Evolutionary conservation across 2,888 invertebrate species (phyloP), one percentile per base, ranked within the genome.

Genomic region (Cryptocephalus primarius): DNA sequence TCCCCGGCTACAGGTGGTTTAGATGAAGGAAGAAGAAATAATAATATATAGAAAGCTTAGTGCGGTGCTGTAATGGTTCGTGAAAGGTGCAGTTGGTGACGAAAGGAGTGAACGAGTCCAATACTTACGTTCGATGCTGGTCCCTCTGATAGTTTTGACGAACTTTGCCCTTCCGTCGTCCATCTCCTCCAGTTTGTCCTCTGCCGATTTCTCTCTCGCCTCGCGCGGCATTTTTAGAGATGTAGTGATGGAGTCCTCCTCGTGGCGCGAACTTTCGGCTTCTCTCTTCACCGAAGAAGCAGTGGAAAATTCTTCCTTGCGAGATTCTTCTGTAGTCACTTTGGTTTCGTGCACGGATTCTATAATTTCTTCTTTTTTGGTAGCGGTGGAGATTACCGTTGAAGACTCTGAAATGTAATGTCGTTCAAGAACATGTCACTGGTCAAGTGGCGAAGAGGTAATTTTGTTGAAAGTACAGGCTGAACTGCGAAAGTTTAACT

Each of bases 81-180:
- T 22, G 22, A 22, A 22, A 22, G 22, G 22, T 22, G 22, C 22
- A 2, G 22, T 22, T 22, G 22, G 6, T 22, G 22, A 22, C 22
- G 22, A 22, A 2, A 22, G 6, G 22, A 2, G 2, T 22, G 22
- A 4, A 22, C 6, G 22, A 22, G 22, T 22, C n/a, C 22, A 22
- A 39, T 63, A 83, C 87, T 85, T 76, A 88, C 88, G 83, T 78
- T 86, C 85, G 55, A 86, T 80, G 62, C 79, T 83, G 55, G 78
- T 78, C 60, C 88, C 88, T 66, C 83, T 82, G 48, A 89, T 74
- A 40, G 86, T 84, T 68, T 82, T 84, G 31, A 76, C 73, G 62
- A 89, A 87, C 45, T 78, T 70, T 1, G 88, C 88, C 57, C 76
- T 83, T 49, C 82, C 82, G 48, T 78, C 75, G 13, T 51, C 55